Evolutionary conservation across 2,888 invertebrate genomes (phyloP), one percentile per base, ranked within the genome.

Genomic region (Cosmorhoe ocellata): DNA sequence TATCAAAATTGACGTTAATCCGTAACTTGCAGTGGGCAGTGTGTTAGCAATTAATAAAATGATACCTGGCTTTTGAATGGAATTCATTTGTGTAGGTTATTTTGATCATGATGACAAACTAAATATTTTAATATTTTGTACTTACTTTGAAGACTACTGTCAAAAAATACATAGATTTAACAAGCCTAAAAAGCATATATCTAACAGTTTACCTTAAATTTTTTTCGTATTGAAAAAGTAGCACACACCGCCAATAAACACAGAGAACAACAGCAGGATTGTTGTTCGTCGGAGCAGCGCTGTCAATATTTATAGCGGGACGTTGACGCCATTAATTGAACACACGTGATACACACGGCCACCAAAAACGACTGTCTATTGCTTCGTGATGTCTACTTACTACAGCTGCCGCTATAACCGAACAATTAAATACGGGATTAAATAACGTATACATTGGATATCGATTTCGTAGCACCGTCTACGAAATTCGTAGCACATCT

Each of bases 241-340:
- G 11, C 34, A 43, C 34, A 31, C 13, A 24, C 37, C 3, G 24
- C n/a, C 24, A 12, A 30, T 36, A 44, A 36, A 36, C 30, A 44
- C 12, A 44, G 28, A 36, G 30, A 4, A 22, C 30, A 22, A 34
- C 36, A 22, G 44, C 36, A 14, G n/a, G n/a, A n/a, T 18, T 40
- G 30, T 30, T 28, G 43, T 36, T 11, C 36, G 18, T 13, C 33
- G 13, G 33, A 33, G 10, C 42, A 33, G 56, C 60, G 67, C 59
- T 68, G 71, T 71, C 73, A 70, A 73, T 73, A 73, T 73, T 73
- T 70, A 73, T 68, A 58, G 58, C 61, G 60, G 59, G 31, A 61
- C 58, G 58, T 66, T 67, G 67, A 67, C 65, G 68, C 67, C 70
- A 70, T 71, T 70, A 70, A 71, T 67, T 69, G 63, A 45, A 60